Percentiles rank a stretch among this genome's conserved stretches.
These are phyloP conservation scores for Pedionomus torquatus DNA, from an alignment of 2,113 vertebrate genomes.

Conservation along the genomic window DNA sequence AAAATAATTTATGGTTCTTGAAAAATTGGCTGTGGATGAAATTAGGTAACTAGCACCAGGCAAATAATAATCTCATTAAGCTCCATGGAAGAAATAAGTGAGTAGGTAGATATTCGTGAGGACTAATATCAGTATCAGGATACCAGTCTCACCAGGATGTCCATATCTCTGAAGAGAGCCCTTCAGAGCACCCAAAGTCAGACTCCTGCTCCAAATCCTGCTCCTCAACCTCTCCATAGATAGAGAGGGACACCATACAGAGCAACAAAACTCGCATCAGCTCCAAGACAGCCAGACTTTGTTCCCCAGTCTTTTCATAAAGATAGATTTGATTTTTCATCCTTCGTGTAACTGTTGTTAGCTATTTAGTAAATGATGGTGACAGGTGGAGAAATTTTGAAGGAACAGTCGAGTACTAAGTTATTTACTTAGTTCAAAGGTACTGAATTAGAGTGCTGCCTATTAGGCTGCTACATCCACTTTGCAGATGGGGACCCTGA, in stretches of 20 bases:
- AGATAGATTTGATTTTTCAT: not conserved
- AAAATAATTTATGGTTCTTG: conserved; percentile 66
- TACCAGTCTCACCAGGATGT: not conserved
- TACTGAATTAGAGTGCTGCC: not conserved
- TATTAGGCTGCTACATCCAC: not conserved
- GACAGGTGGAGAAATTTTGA: not conserved
- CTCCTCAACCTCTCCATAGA: not conserved
- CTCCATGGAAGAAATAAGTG: not conserved
- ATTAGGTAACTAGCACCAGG: conserved; percentile 39
- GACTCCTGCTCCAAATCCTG: not conserved
- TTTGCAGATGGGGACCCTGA: not conserved
- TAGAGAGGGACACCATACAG: not conserved
- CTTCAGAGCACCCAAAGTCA: not conserved
- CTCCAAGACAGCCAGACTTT: not conserved
- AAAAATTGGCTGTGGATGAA: conserved; percentile 45
- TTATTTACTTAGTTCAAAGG: not conserved
- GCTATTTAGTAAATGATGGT: not conserved
- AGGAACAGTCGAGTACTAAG: not conserved
- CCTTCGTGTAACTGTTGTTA: not conserved
- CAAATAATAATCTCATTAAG: conserved; percentile 40
- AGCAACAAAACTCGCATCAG: not conserved
- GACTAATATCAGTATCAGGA: not conserved
- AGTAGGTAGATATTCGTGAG: not conserved
- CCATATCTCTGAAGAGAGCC: not conserved
- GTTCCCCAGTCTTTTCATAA: not conserved